Base-by-base conservation (phyloP, 2,888 invertebrate species). In the Acrocyrtus sp. region DNA sequence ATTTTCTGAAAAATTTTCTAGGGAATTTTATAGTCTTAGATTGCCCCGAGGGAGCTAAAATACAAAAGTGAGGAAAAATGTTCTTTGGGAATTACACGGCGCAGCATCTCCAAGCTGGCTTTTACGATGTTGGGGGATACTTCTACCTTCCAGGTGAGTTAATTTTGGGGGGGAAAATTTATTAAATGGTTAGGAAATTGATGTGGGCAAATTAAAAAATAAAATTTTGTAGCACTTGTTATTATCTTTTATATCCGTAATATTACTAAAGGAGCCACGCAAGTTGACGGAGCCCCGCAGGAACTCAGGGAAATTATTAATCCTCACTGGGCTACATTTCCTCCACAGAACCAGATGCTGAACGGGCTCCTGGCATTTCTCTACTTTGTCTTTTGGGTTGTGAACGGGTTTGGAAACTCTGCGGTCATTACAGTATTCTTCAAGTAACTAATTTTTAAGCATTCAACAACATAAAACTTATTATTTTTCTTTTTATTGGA, bases 391-490 rank as follows among this genome's bases (percentile, higher is more conserved):
- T 58, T 80, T 3, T 75, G 76, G 56, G 12, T 66, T 48, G 50
- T 66, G 8, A 66, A 66, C 29, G 66, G 57, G 17, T 56, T 66
- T 82, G 84, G 48, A 84, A 85, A 78, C 82, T 84, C 82, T 80
- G 84, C 69, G 10, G 74, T 74, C 12, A 74, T 74, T 43, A 15
- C 47, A 4, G 69, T 69, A 17, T 74, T 74, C 21, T 47, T 62
- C 26, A 69, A 63, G 74, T 74, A 63, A 29, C 19, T n/a, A 21
- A 17, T 26, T 34, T 21, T 19, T 19, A 15, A 12, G 3, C 21
- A 10, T 17, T 2, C 12, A 53, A 53, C n/a, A 53, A 24, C n/a
- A 4, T 27, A 3, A 39, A 43, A 5, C 15, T 22, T 21, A 26
- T 27, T 45, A 8, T 60, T 43, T 17, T 17, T 27, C 15, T 21